A percentile compares a stretch with the other conserved stretches of the same genome.
Conservation (phyloP, 2,797 vertebrate species). For the Apodemus agrarius region DNA sequence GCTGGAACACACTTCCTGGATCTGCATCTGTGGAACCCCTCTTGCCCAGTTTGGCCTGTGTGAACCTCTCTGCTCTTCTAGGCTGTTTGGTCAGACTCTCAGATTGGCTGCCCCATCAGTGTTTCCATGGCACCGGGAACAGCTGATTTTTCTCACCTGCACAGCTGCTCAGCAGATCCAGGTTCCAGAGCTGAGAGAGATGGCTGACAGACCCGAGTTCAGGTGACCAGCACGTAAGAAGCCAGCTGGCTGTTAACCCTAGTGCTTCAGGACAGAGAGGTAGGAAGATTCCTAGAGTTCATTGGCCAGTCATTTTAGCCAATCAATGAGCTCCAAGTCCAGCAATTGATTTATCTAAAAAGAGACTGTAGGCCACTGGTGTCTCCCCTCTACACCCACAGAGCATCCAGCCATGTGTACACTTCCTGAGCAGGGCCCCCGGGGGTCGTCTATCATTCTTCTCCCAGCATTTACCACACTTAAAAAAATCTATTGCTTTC, state of each 20-base stretch:
- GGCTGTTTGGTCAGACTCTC: not conserved
- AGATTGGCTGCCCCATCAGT: not conserved
- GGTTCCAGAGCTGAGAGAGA: not conserved
- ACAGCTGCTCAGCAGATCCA: not conserved
- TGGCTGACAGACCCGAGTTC: not conserved
- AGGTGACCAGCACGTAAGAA: not conserved
- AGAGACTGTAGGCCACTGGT: not conserved
- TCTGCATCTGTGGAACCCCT: not conserved
- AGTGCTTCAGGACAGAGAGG: not conserved
- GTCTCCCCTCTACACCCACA: not conserved
- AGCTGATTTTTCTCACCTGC: not conserved
- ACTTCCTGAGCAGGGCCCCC: not conserved
- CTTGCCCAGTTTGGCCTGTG: not conserved
- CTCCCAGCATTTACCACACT: not conserved
- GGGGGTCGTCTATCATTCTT: not conserved
- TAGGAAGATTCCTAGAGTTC: not conserved
- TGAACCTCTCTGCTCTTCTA: not conserved
- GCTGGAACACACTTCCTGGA: not conserved
- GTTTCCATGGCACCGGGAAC: not conserved
- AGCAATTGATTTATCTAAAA: not conserved
- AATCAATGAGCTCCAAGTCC: not conserved
- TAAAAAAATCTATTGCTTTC: not conserved
- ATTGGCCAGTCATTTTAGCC: not conserved
- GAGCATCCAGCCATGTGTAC: not conserved
- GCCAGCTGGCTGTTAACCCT: not conserved